Evolutionary conservation across 2,797 vertebrate species (phyloP), one percentile per base, ranked within the genome.

Genomic region (Pachyuromys duprasi): DNA sequence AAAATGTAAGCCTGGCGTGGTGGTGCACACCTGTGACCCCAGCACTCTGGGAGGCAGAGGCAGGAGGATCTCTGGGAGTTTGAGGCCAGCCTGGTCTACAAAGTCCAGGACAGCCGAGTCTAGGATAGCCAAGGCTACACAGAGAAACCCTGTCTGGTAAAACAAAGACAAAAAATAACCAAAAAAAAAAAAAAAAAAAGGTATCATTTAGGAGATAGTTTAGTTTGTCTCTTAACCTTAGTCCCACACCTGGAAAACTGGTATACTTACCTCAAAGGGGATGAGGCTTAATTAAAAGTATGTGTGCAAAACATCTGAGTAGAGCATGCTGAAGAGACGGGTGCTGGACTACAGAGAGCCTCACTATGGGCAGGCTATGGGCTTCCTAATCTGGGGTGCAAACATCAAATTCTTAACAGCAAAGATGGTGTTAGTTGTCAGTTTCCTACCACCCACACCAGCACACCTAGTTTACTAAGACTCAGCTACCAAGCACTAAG

Each of bases 261-360:
- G 22, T 76, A 93, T 87, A 97, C 96, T 97, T 97, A 97, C 96
- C 96, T 95, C 86, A 78, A 83, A 86, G 33, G 65, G 62, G 55
- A 26, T 84, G 53, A 90, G 20, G 39, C 74, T 86, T 86, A 75
- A 87, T 76, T 60, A 96, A 89, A 97, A 78, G n/a, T 90, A 62
- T 33, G n/a, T 36, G 62, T n/a, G 26, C 74, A 75, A 94, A 90
- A 80, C 22, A 70, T 33, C 49, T 36, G n/a, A 89, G 60, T 70
- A 74, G 13, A 62, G 70, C 65, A 28, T 78, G 8, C 53, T 79
- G 75, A 78, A n/a, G 75, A 90, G 95, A 72, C 57, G 65, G 67
- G 49, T 74, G 60, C 13, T 67, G 76, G 42, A 65, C 76, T 70
- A 69, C 62, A 20, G 86, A 92, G 70, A 83, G 24, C 33, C 90